Evolutionary conservation across 1,140 invertebrate species (phyloP).

Genomic region (Tetramorium alpestre): DNA sequence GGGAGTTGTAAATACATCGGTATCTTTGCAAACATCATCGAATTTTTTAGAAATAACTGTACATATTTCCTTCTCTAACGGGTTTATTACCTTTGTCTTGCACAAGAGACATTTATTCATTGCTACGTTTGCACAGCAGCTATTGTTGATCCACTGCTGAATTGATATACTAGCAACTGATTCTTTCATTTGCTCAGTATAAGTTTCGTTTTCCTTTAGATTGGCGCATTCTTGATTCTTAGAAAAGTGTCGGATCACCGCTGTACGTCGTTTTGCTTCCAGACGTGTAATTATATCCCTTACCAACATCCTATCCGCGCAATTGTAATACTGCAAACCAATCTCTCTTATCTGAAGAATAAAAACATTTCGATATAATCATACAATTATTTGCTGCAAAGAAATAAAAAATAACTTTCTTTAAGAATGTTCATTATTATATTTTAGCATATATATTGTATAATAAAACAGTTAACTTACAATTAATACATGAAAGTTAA

Average conservation of each 20-base stretch:
- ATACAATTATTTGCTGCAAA: constrained; percentile 5
- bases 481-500: not conserved
- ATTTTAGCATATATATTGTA: no score
- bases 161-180: constrained; percentile 70
- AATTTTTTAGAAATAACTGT: constrained; percentile 55
- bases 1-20: constrained; percentile 77
- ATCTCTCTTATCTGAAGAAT: constrained; percentile 88
- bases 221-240: constrained; percentile 70
- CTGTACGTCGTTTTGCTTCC: constrained; percentile 70
- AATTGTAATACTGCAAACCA: constrained; percentile 89
- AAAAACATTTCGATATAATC: constrained; percentile 32
- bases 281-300: constrained; percentile 79
- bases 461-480: no score
- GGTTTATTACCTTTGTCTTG: constrained; percentile 59
- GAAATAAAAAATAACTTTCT: not conserved
- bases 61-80: constrained; percentile 71
- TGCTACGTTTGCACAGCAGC: constrained; percentile 81
- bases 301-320: constrained; percentile 85
- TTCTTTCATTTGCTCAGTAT: constrained; percentile 30
- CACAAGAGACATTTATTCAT: constrained; percentile 82
- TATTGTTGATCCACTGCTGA: constrained; percentile 84
- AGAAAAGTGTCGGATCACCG: constrained; percentile 67
- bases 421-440: not conserved
- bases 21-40: constrained; percentile 74
- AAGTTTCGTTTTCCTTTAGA: constrained; percentile 63